These are phyloP conservation scores for Daboia siamensis DNA, from an alignment of 2,113 vertebrate genomes.

Conservation along the genomic window DNA sequence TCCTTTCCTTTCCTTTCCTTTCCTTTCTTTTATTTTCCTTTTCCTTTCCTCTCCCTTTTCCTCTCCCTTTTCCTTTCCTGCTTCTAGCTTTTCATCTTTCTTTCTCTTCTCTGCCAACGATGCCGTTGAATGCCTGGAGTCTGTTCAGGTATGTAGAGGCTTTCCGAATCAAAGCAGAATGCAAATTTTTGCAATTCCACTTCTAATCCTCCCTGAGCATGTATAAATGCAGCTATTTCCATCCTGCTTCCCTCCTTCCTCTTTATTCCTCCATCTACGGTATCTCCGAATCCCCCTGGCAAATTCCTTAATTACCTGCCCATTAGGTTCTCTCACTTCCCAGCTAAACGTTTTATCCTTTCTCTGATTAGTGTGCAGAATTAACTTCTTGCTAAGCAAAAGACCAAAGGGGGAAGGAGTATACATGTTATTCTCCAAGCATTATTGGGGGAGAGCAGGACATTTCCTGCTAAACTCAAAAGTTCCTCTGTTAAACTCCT, in stretches of 20 bases:
- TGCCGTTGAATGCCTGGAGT: neutral
- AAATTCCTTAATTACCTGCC: slow-evolving; percentile 57
- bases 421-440: neutral
- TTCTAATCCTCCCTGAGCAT: slow-evolving; percentile 23
- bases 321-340: slow-evolving; percentile 45
- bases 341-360: slow-evolving; percentile 30
- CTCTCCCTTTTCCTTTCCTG: neutral
- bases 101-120: slow-evolving; percentile 33
- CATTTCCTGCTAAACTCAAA: fast-evolving
- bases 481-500: neutral
- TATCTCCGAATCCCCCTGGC: slow-evolving; percentile 14
- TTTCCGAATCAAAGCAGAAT: slow-evolving; percentile 18
- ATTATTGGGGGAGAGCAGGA: neutral
- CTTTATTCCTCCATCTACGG: slow-evolving; percentile 34
- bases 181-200: neutral
- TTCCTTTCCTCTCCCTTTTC: neutral
- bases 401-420: fast-evolving
- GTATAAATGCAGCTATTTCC: slow-evolving; percentile 42
- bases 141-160: slow-evolving; percentile 2
- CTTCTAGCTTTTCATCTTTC: fast-evolving
- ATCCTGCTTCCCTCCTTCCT: slow-evolving; percentile 7
- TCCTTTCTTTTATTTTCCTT: neutral
- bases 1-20: neutral
- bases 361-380: neutral
- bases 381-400: slow-evolving; percentile 17